Evolutionary conservation across 2,797 vertebrate genomes (phyloP).

Genomic region (Halcyon leucocephala): DNA sequence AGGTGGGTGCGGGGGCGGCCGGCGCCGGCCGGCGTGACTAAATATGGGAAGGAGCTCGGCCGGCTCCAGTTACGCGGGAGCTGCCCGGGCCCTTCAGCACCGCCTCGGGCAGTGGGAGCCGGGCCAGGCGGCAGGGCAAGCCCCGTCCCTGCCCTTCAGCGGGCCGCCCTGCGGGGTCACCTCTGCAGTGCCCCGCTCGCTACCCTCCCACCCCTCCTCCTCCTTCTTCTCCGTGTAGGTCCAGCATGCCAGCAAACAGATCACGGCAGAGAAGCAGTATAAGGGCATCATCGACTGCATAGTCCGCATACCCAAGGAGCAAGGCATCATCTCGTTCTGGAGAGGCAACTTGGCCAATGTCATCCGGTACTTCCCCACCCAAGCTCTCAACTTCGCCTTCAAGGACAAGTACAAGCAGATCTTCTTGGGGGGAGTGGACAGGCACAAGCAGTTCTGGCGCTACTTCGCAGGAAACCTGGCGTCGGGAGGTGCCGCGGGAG

Average conservation of each 20-base stretch:
- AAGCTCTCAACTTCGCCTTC: constrained; percentile 99
- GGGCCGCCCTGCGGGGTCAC: background rate
- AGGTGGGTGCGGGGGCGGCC: background rate
- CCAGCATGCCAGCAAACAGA: constrained; percentile 98
- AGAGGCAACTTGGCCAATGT: constrained; percentile 99
- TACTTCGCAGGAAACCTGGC: constrained; percentile 97
- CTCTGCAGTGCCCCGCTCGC: background rate
- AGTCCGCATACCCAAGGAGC: constrained; percentile 95
- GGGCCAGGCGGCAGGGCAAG: background rate
- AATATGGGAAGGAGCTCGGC: constrained; percentile 43
- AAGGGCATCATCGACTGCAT: constrained; percentile 98
- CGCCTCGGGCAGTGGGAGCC: background rate
- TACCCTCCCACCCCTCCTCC: background rate
- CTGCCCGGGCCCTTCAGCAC: background rate
- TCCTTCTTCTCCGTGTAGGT: constrained; percentile 78
- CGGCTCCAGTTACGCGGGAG: constrained; percentile 36
- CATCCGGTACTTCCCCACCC: constrained; percentile 99
- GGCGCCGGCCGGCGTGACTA: background rate
- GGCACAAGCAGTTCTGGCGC: constrained; percentile 98
- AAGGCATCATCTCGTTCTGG: constrained; percentile 97
- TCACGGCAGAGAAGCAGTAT: constrained; percentile 92
- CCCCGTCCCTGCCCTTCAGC: background rate
- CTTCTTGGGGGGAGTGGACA: constrained; percentile 98
- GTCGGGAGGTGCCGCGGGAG: constrained; percentile 94
- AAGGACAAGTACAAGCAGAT: constrained; percentile 99